Base-by-base conservation (phyloP, 2,113 vertebrate genomes). In the Anser cygnoides region DNA sequence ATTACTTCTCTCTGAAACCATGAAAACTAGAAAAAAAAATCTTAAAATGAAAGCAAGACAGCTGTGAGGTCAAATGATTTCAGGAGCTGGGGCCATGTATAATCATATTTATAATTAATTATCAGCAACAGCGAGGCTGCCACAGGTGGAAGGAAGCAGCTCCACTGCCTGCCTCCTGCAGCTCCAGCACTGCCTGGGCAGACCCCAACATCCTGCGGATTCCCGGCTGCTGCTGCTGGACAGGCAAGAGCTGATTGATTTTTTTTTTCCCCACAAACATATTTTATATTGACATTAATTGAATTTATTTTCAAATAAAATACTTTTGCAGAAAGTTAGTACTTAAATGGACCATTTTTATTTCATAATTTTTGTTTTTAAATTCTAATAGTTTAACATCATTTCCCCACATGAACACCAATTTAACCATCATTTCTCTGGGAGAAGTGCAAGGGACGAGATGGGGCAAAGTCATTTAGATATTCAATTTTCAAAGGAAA, bases 311-410 rank as follows among this genome's bases (percentile, higher is more conserved):
- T 33, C 14, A 41, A 55, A 17, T 6, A 41, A n/a, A 20, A 20
- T 18, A 41, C 13, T 78, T 87, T 35, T 70, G 41, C 33, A 49
- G 43, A 41, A 66, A 8, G 7, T 3, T 13, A 71, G 10, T 1
- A 7, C 7, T 78, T 41, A 29, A 57, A 37, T 2, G 7, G 8
- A 13, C 49, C 4, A 4, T 63, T 76, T 76, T 37, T 61, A 18
- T 17, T 23, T 79, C 33, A 46, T 41, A 31, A 33, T 67, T 86
- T 72, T 88, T 26, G 6, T 2, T 93, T 61, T 77, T 28, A 67
- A 84, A 52, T 10, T 10, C 6, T 3, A 5, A 1, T 2, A 31
- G 3, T 20, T 70, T 21, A 22, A 84, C 67, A 4, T 9, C 0
- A 55, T 77, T 90, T 82, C 8, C 13, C n/a, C 66, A 3, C 5